phyloP scores from a whole-genome alignment of 2,888 invertebrate species.

The Esperia sulphurella region DNA sequence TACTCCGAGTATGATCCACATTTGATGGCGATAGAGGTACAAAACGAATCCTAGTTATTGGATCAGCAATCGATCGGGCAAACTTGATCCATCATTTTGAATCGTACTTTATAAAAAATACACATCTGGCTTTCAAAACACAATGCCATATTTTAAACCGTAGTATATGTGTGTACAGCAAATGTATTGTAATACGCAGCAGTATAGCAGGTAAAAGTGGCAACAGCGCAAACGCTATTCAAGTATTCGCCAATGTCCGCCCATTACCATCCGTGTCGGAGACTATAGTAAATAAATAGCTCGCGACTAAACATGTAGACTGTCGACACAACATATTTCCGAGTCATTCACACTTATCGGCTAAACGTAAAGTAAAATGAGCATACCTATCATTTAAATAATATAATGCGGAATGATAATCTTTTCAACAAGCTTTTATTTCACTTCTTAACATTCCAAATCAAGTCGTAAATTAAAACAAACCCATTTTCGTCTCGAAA shows the following conservation, averaged over 20 bases:
- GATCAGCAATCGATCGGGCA: too few species aligned
- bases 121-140: not conserved
- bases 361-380: not conserved
- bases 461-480: too few species aligned
- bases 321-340: not conserved
- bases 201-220: conserved; percentile 40
- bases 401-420: too few species aligned
- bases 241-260: conserved; percentile 7
- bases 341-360: not conserved
- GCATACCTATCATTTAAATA: too few species aligned
- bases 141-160: not conserved
- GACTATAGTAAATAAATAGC: conserved; percentile 3
- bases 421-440: too few species aligned
- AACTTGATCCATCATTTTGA: too few species aligned
- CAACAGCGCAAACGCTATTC: conserved; percentile 28
- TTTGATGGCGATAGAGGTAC: too few species aligned
- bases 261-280: conserved; percentile 3
- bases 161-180: not conserved
- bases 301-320: not conserved
- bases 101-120: too few species aligned
- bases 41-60: too few species aligned
- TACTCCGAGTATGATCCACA: too few species aligned
- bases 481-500: too few species aligned
- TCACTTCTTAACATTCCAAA: too few species aligned
- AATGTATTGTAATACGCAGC: conserved; percentile 24